Evolutionary conservation across 2,888 invertebrate species (phyloP).

Genomic region (Lepas anatifera): DNA sequence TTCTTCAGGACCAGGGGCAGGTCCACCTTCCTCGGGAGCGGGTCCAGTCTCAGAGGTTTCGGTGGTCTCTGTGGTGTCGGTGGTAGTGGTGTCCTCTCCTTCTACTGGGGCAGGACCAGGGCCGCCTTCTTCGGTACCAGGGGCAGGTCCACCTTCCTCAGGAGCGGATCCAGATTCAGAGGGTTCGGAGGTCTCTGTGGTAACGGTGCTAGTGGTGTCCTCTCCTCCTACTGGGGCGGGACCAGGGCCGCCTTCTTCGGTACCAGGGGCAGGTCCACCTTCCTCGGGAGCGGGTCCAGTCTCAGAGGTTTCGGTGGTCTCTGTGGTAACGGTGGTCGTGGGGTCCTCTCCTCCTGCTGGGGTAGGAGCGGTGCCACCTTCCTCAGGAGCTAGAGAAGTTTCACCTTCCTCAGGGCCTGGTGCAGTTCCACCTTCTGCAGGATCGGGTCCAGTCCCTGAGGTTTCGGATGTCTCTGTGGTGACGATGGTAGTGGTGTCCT

Average conservation of each 20-base stretch:
- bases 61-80: too few species aligned
- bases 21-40: background rate
- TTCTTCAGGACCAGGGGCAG: background rate
- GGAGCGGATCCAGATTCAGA: too few species aligned
- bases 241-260: background rate
- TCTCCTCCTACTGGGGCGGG: background rate
- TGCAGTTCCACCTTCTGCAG: conserved; percentile 28
- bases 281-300: background rate
- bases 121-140: too few species aligned
- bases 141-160: too few species aligned
- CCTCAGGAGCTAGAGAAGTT: background rate
- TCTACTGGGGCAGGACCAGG: too few species aligned
- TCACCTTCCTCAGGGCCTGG: background rate
- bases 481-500: background rate
- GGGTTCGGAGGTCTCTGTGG: background rate
- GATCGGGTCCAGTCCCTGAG: conserved; percentile 33
- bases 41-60: background rate
- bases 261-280: background rate
- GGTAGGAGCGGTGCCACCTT: background rate
- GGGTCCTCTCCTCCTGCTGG: background rate
- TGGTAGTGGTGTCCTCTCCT: too few species aligned
- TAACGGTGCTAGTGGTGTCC: background rate
- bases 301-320: conserved; percentile 11
- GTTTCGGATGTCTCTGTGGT: background rate
- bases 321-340: background rate